A percentile compares a stretch with the other conserved stretches of the same genome.
Evolutionary conservation across 2,797 vertebrate genomes (phyloP).

Genomic region (Corythornis leucogaster): DNA sequence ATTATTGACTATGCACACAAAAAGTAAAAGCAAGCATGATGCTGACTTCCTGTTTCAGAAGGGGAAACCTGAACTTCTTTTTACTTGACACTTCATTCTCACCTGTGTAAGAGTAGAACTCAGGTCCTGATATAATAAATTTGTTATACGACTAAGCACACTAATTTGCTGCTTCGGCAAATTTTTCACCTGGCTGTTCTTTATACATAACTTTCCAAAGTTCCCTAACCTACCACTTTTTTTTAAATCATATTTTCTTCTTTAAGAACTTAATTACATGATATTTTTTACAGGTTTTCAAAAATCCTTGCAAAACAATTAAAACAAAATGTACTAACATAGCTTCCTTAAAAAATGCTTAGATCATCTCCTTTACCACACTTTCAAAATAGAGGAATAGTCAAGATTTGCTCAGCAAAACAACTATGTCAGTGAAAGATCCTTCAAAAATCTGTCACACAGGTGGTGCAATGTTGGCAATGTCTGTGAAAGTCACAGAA

Average conservation of each 20-base stretch:
- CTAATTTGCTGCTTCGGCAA: background rate
- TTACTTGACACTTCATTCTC: background rate
- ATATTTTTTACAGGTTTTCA: background rate
- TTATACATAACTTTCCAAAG: background rate
- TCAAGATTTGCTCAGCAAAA: background rate
- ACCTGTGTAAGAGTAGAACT: background rate
- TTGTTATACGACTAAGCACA: background rate
- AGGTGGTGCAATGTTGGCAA: background rate
- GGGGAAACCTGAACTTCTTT: background rate
- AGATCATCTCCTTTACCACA: background rate
- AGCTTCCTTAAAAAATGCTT: background rate
- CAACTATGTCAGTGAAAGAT: background rate
- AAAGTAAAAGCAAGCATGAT: background rate
- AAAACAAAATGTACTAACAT: background rate
- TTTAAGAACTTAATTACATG: background rate
- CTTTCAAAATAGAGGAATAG: background rate
- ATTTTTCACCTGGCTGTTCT: background rate
- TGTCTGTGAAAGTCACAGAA: background rate
- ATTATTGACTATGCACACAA: background rate
- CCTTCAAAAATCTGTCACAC: background rate
- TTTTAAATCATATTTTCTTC: background rate
- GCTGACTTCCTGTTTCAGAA: background rate
- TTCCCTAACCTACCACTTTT: background rate
- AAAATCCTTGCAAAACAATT: background rate
- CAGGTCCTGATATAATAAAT: background rate